Evolutionary conservation across 1,140 invertebrate genomes (phyloP).

Genomic region (Dendrolimus punctatus): DNA sequence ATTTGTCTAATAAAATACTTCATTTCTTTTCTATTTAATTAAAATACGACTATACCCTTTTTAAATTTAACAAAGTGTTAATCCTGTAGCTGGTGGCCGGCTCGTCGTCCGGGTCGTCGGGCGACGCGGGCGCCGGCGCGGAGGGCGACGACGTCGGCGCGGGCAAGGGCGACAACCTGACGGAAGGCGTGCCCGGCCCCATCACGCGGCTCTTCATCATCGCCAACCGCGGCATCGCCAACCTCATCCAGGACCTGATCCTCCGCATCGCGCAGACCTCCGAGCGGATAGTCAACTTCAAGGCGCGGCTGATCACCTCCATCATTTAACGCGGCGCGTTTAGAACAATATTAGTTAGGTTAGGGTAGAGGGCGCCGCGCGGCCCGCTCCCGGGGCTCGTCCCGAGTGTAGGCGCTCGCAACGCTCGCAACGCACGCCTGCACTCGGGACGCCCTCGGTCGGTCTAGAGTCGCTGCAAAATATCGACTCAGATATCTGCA

Average conservation of each 20-base stretch:
- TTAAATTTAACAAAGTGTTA: no score
- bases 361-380: conserved; percentile 28
- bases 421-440: no score
- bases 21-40: no score
- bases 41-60: no score
- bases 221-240: conserved; percentile 86
- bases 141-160: conserved; percentile 69
- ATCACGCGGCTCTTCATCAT: conserved; percentile 88
- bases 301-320: conserved; percentile 88
- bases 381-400: not conserved
- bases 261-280: conserved; percentile 89
- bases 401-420: no score
- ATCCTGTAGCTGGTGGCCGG: conserved; percentile 80
- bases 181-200: conserved; percentile 87
- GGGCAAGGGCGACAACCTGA: conserved; percentile 75
- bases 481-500: no score
- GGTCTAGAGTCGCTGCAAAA: no score
- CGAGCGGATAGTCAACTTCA: conserved; percentile 92
- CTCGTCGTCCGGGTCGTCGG: conserved; percentile 78
- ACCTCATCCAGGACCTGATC: conserved; percentile 88
- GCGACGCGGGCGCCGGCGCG: conserved; percentile 74
- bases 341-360: conserved; percentile 42
- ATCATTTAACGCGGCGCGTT: conserved; percentile 78
- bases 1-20: no score
- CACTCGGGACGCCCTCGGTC: no score